A percentile compares a stretch with the other conserved stretches of the same genome.
Conservation (phyloP, 1,140 invertebrate species). For the Berghia stephanieae region DNA sequence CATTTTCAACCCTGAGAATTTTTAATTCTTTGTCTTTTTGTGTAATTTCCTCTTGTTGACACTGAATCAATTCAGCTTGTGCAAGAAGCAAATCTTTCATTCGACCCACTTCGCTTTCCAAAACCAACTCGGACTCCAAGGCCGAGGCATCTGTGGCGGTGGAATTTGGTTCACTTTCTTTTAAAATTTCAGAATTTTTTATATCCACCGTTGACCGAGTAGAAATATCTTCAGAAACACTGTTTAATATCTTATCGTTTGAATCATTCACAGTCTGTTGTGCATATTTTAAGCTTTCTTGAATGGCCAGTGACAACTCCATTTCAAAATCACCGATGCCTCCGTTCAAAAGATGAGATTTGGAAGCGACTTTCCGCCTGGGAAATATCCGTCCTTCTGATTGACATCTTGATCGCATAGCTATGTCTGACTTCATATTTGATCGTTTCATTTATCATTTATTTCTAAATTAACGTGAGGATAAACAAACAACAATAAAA, state of each 20-base stretch:
- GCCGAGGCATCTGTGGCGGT: slow-evolving; percentile 17
- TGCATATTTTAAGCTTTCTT: slow-evolving; percentile 54
- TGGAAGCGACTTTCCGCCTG: slow-evolving; percentile 41
- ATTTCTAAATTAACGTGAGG: too few species aligned
- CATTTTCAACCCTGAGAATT: slow-evolving; percentile 40
- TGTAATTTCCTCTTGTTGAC: slow-evolving; percentile 46
- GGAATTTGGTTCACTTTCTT: slow-evolving; percentile 4
- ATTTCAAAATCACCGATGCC: slow-evolving; percentile 49
- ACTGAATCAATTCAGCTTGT: slow-evolving; percentile 51
- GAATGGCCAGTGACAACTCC: slow-evolving; percentile 50
- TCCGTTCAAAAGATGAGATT: slow-evolving; percentile 35
- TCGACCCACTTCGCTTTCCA: slow-evolving; percentile 36
- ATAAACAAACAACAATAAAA: too few species aligned
- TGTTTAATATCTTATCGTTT: too few species aligned
- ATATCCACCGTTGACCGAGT: too few species aligned
- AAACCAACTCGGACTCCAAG: slow-evolving; percentile 10
- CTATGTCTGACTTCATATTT: slow-evolving; percentile 44
- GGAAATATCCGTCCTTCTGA: slow-evolving; percentile 42
- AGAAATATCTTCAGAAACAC: too few species aligned
- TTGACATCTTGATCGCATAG: slow-evolving; percentile 36
- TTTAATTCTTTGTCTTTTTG: slow-evolving; percentile 50
- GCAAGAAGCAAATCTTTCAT: slow-evolving; percentile 48
- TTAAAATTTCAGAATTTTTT: background rate
- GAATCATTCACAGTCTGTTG: too few species aligned
- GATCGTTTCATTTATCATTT: slow-evolving; percentile 30